Percentiles rank a stretch among this genome's conserved stretches.
These are phyloP conservation scores for Acrossocheilus fasciatus DNA, from an alignment of 2,797 vertebrate genomes.

Conservation along the genomic window DNA sequence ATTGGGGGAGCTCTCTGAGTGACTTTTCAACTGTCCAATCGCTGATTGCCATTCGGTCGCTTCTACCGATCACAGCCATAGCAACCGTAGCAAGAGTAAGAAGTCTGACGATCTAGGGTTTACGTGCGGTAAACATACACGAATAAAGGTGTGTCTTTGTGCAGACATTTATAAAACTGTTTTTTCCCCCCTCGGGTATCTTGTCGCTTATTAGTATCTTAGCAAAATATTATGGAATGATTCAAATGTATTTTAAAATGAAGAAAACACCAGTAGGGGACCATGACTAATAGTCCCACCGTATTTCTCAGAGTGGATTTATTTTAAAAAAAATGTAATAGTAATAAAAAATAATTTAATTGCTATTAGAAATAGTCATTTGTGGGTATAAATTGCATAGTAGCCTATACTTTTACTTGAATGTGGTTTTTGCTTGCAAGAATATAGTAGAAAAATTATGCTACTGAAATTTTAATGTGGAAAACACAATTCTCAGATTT, in stretches of 20 bases:
- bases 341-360: neutral
- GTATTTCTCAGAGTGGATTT: too few relatives aligned
- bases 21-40: slow-evolving; percentile 2
- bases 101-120: slow-evolving; percentile 9
- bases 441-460: neutral
- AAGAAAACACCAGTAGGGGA: neutral
- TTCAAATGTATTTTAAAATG: neutral
- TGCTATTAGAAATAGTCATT: neutral
- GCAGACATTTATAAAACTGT: neutral
- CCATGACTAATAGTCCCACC: neutral
- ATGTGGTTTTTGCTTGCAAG: neutral
- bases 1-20: neutral
- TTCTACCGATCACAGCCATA: slow-evolving; percentile 21
- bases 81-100: slow-evolving; percentile 26
- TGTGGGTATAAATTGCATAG: neutral
- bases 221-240: neutral
- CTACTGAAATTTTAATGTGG: too few relatives aligned
- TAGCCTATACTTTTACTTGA: neutral
- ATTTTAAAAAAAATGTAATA: too few relatives aligned
- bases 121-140: neutral
- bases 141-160: neutral
- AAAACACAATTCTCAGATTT: neutral
- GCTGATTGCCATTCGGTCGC: neutral
- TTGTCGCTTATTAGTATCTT: neutral
- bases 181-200: neutral